phyloP scores from a whole-genome alignment of 2,888 invertebrate genomes.

The Monochamus alternatus region DNA sequence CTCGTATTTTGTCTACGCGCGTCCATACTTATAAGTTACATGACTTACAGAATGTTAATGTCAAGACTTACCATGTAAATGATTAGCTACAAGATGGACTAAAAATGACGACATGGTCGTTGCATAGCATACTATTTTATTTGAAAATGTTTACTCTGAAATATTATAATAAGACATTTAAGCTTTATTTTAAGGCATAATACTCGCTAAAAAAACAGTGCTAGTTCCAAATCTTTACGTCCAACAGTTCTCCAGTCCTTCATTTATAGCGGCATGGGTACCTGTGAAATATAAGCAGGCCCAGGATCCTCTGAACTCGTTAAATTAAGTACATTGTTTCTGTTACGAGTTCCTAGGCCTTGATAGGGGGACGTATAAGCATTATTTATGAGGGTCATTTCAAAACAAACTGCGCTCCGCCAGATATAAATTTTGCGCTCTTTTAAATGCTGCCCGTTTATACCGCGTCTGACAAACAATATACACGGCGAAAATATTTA shows the following conservation, averaged over 20 bases:
- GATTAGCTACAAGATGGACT: too few relatives aligned
- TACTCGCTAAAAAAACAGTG: too few relatives aligned
- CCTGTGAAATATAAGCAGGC: slow-evolving; percentile 19
- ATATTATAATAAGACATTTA: too few relatives aligned
- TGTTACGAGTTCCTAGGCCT: slow-evolving; percentile 25
- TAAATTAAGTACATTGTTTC: slow-evolving; percentile 46
- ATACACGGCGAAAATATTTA: not conserved
- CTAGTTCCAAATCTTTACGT: not conserved
- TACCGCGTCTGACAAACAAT: not conserved
- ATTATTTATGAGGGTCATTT: slow-evolving; percentile 26
- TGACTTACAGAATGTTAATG: too few relatives aligned
- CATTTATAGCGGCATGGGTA: slow-evolving; percentile 19
- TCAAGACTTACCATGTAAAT: too few relatives aligned
- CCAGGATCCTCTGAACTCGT: slow-evolving; percentile 44
- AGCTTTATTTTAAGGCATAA: too few relatives aligned
- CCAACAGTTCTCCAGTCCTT: not conserved
- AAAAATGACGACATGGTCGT: too few relatives aligned
- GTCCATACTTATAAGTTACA: too few relatives aligned
- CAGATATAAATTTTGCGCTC: not conserved
- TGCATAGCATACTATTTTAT: too few relatives aligned
- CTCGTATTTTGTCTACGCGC: too few relatives aligned
- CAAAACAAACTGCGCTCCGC: slow-evolving; percentile 15
- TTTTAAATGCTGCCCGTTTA: not conserved
- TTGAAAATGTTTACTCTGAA: too few relatives aligned
- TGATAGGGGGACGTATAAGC: slow-evolving; percentile 17